Percentiles rank a stretch among this genome's conserved stretches.
Evolutionary conservation across 2,113 vertebrate genomes (phyloP).

Genomic region (Cettia cetti): DNA sequence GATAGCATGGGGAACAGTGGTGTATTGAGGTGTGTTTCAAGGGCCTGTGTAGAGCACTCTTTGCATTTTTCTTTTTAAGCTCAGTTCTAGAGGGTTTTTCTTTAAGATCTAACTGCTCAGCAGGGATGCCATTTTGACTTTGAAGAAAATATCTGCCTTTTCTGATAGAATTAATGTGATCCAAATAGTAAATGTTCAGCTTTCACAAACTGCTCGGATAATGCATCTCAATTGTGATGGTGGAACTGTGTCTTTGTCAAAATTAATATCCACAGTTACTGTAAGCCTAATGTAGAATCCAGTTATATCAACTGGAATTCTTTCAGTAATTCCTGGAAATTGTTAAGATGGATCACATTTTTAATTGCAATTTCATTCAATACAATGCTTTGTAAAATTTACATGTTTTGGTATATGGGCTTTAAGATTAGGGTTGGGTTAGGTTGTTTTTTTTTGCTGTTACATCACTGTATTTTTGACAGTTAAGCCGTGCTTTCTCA

Average conservation of each 20-base stretch:
- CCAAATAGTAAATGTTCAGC: not conserved
- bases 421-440: not conserved
- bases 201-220: not conserved
- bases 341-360: not conserved
- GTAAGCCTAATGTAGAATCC: not conserved
- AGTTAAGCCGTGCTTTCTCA: not conserved
- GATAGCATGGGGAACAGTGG: not conserved
- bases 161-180: not conserved
- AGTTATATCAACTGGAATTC: not conserved
- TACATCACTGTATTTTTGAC: not conserved
- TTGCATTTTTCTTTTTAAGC: not conserved
- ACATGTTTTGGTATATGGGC: not conserved
- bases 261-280: not conserved
- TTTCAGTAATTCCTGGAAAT: not conserved
- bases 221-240: not conserved
- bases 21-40: not conserved
- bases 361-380: not conserved
- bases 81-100: not conserved
- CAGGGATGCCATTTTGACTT: not conserved
- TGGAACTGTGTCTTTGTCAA: not conserved
- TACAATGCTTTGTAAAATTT: not conserved
- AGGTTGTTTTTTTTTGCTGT: not conserved
- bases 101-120: not conserved
- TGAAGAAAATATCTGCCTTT: not conserved
- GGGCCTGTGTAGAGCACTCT: not conserved